Base-by-base conservation (phyloP, 2,797 vertebrate genomes). In the Gambelia wislizenii region DNA sequence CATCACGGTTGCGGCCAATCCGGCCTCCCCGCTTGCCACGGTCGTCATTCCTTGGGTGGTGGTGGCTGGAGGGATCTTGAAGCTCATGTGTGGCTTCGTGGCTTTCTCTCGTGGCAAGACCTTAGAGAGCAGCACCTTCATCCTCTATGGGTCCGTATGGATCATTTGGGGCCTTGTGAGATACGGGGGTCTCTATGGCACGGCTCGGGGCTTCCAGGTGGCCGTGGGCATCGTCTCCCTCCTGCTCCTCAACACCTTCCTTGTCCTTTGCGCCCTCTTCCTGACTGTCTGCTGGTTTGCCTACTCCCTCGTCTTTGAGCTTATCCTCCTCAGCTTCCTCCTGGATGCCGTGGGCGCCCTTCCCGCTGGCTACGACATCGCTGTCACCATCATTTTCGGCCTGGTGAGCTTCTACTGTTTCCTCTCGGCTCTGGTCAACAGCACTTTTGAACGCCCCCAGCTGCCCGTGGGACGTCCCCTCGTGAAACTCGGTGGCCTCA, bases 371-470 rank as follows among this genome's bases (percentile, higher is more conserved):
- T 99, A 98, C 0, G 98, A 98, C 94, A 94, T 97, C 0, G 97
- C 97, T 12, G 97, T 98, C 88, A 97, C 97, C 7, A 96, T 98
- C 89, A 94, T 98, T 91, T 98, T 98, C 4, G 98, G 98, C 33
- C 94, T 98, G 69, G 96, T 98, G 92, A 98, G 98, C 95, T 98
- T 98, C 90, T 99, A 98, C 93, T 98, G 97, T 94, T 99, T 98
- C 95, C 92, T 98, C 87, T 97, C 98, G 1, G 95, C 97, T 85
- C 95, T 98, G 83, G 97, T 97, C 94, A 98, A 96, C 93, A 96
- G 95, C 90, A 97, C 93, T 84, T 98, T 98, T 82, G 94, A 98
- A 95, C 96, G 95, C 2, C 97, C 97, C 30, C 97, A 96, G 89
- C 95, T 99, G n/a, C 98, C 98, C 4, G 54, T 98, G 56, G 98